Evolutionary conservation across 1,140 invertebrate species (phyloP).

Genomic region (Cataglyphis hispanica): DNA sequence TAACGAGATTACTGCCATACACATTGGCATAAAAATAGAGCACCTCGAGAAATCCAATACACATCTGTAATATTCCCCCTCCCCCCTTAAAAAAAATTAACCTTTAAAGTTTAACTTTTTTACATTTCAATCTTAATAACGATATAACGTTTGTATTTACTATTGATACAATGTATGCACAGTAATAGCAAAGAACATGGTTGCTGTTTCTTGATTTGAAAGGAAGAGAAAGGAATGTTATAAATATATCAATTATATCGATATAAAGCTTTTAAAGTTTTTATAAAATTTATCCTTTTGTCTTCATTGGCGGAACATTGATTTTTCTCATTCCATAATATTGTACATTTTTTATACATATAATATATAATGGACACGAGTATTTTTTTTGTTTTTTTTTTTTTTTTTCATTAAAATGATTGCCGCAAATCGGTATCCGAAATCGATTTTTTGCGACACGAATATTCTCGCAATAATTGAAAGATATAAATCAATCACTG

Average conservation of each 20-base stretch:
- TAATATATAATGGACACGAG: too few species aligned
- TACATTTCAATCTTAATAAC: background rate
- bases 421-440: background rate
- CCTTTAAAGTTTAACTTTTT: background rate
- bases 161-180: background rate
- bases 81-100: slow-evolving; percentile 6
- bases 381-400: too few species aligned
- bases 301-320: background rate
- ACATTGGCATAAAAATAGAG: slow-evolving; percentile 27
- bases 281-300: background rate
- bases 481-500: slow-evolving; percentile 28
- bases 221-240: background rate
- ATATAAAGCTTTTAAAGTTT: too few species aligned
- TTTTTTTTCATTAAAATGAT: slow-evolving; percentile 45
- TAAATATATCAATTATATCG: background rate
- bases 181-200: background rate
- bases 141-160: background rate
- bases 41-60: slow-evolving; percentile 7
- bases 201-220: background rate
- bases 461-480: background rate
- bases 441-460: slow-evolving; percentile 4
- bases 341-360: background rate
- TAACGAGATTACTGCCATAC: slow-evolving; percentile 53
- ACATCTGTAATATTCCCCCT: background rate
- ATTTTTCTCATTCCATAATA: background rate